Percentiles rank a stretch among this genome's conserved stretches.
Evolutionary conservation across 2,797 vertebrate species (phyloP).

Genomic region (Darevskia mixta): DNA sequence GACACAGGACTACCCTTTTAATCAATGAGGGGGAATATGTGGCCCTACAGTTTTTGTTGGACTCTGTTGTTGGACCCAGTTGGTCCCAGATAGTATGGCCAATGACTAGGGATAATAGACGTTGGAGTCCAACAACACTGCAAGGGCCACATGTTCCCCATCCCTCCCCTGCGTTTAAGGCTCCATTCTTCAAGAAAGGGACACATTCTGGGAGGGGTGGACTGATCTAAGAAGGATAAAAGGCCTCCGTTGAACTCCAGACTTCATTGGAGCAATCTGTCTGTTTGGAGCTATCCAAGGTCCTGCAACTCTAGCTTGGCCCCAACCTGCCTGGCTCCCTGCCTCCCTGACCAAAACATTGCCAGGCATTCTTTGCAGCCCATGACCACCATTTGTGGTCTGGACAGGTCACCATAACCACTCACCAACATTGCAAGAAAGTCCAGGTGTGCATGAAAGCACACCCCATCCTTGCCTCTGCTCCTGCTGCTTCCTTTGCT

Average conservation of each 20-base stretch:
- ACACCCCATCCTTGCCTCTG: not conserved
- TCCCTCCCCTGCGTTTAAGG: not conserved
- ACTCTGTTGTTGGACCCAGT: too few species aligned
- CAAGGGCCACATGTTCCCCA: too few species aligned
- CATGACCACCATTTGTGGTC: not conserved
- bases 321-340: not conserved
- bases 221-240: not conserved
- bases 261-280: not conserved
- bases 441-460: not conserved
- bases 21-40: not conserved
- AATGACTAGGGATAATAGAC: too few species aligned
- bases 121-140: too few species aligned
- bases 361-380: not conserved
- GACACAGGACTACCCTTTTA: not conserved
- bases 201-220: not conserved
- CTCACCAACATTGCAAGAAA: not conserved
- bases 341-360: not conserved
- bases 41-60: too few species aligned
- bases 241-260: not conserved
- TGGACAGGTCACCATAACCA: not conserved
- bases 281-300: slow-evolving; percentile 12
- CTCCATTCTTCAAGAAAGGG: not conserved
- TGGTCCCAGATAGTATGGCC: too few species aligned
- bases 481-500: too few species aligned
- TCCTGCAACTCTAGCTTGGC: not conserved